Evolutionary conservation across 2,888 invertebrate species (phyloP), one percentile per base, ranked within the genome.

Genomic region (Drosophila mimica): DNA sequence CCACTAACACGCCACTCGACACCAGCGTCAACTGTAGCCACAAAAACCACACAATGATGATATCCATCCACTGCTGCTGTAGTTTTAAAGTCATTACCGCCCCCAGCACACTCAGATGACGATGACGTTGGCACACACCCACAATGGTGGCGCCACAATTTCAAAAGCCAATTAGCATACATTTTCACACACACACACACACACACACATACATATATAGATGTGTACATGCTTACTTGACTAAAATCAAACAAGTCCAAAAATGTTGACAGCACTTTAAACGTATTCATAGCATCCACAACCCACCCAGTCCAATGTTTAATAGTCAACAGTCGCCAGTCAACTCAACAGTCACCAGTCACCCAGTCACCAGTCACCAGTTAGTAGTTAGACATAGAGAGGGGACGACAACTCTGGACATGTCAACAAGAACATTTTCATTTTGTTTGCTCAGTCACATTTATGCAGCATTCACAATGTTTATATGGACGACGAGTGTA

Each of bases 151-250:
- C 8, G 46, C 46, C 64, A 82, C 72, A 84, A 78, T 83, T 86
- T 90, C 88, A 83, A 86, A 90, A 86, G 87, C 90, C 87, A 87
- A 87, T 87, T 87, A 87, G 87, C 87, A 87, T 90, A 87, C 83
- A 90, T 90, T 90, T 90, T 70, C 76, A 67, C 48, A 48, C 73
- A 65, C 34, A 56, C 36, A 48, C 31, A 48, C 20, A 57, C 13
- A 34, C 20, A 51, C 34, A 56, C 5, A 34, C 3, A 61, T 3
- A 54, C 8, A 49, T 20, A 36, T 13, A 60, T 54, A 48, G 63
- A 56, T 46, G 56, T 17, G 28, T 25, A 52, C 28, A 40, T 54
- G 58, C 53, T 51, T 65, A 52, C 71, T 72, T 77, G 76, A 71
- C 75, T 70, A 73, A 85, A 82, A 83, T 88, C 83, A 88, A 88